Conservation (phyloP, 1,140 invertebrate genomes). For the Campoletis sonorensis region DNA sequence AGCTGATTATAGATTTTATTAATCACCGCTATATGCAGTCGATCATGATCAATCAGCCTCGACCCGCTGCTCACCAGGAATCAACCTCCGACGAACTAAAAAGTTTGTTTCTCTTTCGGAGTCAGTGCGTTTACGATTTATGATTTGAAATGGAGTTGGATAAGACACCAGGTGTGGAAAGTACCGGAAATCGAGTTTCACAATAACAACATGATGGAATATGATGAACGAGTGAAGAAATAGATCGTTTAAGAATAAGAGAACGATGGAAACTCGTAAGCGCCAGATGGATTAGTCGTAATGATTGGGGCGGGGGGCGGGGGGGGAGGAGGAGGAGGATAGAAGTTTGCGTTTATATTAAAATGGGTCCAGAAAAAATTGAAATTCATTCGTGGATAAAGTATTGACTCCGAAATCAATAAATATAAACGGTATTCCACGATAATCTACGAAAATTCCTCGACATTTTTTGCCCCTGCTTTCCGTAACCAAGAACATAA, state of each 20-base stretch:
- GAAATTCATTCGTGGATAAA: too few species aligned
- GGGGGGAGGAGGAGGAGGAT: too few species aligned
- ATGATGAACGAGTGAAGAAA: conserved; percentile 65
- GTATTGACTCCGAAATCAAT: too few species aligned
- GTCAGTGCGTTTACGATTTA: neutral
- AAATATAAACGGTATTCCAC: too few species aligned
- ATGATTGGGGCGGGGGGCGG: too few species aligned
- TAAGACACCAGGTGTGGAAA: conserved; percentile 7
- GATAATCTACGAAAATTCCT: too few species aligned
- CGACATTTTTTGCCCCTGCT: too few species aligned
- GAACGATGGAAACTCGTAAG: conserved; percentile 48
- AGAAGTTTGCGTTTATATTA: neutral
- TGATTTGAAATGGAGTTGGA: conserved; percentile 11
- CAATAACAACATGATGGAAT: conserved; percentile 65
- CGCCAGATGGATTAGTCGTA: conserved; percentile 9
- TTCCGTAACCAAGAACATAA: neutral
- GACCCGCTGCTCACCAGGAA: neutral
- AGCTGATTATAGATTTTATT: too few species aligned
- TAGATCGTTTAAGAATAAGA: neutral
- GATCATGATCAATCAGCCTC: conserved; percentile 19
- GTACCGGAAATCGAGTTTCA: conserved; percentile 39
- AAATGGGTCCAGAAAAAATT: neutral
- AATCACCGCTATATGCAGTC: neutral
- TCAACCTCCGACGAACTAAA: neutral
- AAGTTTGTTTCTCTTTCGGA: neutral